Percentiles rank a stretch among this genome's conserved stretches.
Evolutionary conservation across 1,140 invertebrate genomes (phyloP).

Genomic region (Chelonus insularis): DNA sequence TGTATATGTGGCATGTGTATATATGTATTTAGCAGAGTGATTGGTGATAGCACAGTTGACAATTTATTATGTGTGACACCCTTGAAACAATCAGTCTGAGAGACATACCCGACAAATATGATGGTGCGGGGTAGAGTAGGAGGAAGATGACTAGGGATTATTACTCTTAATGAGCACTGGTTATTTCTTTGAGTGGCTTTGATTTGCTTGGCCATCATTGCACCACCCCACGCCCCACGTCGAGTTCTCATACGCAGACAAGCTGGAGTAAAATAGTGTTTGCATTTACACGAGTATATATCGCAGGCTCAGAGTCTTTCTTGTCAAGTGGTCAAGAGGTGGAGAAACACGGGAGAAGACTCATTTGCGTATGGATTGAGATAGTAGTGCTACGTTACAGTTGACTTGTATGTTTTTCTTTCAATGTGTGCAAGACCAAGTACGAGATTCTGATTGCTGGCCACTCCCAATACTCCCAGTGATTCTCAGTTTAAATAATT

Average conservation of each 20-base stretch:
- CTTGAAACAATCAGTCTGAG: conserved; percentile 51
- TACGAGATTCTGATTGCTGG: conserved; percentile 50
- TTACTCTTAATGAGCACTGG: conserved; percentile 56
- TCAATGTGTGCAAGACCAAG: conserved; percentile 42
- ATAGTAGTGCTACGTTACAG: conserved; percentile 46
- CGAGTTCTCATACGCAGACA: conserved; percentile 1
- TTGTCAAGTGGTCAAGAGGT: background rate
- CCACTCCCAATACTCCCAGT: conserved; percentile 38
- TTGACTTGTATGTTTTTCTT: conserved; percentile 47
- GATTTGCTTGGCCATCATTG: conserved; percentile 43
- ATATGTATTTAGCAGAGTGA: conserved; percentile 20
- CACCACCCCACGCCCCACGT: conserved; percentile 16
- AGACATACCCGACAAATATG: background rate
- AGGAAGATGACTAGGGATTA: conserved; percentile 44
- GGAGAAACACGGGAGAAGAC: conserved; percentile 18
- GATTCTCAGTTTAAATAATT: conserved; percentile 33
- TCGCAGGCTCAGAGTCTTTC: background rate
- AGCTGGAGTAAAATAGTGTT: conserved; percentile 5
- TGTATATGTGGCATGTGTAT: no score
- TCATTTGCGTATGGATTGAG: conserved; percentile 59
- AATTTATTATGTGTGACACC: conserved; percentile 49
- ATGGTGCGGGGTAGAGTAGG: conserved; percentile 1
- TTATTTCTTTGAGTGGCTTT: conserved; percentile 58
- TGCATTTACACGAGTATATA: conserved; percentile 1
- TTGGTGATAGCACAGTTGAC: conserved; percentile 34